Evolutionary conservation across 2,888 invertebrate genomes (phyloP).

Genomic region (Agapostemon virescens): DNA sequence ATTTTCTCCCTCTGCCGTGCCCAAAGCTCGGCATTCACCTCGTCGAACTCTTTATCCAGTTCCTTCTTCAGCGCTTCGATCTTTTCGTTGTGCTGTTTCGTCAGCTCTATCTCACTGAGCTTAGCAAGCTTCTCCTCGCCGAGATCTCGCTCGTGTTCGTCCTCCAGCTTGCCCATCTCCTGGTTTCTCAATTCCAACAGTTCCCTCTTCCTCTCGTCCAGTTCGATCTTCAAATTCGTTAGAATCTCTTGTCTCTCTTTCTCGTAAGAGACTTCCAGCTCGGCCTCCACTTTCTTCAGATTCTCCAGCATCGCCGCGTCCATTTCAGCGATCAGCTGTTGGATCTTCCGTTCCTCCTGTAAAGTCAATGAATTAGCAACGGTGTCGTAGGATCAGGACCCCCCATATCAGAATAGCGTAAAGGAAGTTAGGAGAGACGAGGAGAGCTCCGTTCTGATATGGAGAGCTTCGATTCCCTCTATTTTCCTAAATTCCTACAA

Average conservation of each 20-base stretch:
- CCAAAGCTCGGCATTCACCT: conserved; percentile 72
- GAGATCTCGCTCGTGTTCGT: conserved; percentile 81
- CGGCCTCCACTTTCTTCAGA: conserved; percentile 73
- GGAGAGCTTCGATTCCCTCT: too few relatives aligned
- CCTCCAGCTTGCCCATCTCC: conserved; percentile 82
- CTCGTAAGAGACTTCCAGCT: conserved; percentile 78
- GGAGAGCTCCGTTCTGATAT: too few relatives aligned
- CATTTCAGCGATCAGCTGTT: conserved; percentile 74
- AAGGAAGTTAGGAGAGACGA: too few relatives aligned
- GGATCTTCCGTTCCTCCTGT: conserved; percentile 73
- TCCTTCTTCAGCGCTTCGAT: conserved; percentile 83
- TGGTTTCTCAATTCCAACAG: conserved; percentile 81
- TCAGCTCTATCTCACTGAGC: conserved; percentile 73
- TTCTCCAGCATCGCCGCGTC: conserved; percentile 72
- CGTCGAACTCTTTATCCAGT: conserved; percentile 77
- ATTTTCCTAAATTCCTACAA: too few relatives aligned
- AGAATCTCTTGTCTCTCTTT: conserved; percentile 79
- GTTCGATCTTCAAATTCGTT: conserved; percentile 80
- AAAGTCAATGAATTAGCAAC: neutral
- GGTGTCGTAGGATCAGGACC: too few relatives aligned
- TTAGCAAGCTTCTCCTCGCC: conserved; percentile 75
- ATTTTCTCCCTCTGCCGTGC: conserved; percentile 76
- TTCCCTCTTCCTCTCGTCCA: conserved; percentile 81
- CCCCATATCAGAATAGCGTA: too few relatives aligned
- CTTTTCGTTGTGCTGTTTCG: conserved; percentile 81